A percentile compares a stretch with the other conserved stretches of the same genome.
Conservation (phyloP, 92 coral and sea anemone genomes). For the Zoanthus gigantus region DNA sequence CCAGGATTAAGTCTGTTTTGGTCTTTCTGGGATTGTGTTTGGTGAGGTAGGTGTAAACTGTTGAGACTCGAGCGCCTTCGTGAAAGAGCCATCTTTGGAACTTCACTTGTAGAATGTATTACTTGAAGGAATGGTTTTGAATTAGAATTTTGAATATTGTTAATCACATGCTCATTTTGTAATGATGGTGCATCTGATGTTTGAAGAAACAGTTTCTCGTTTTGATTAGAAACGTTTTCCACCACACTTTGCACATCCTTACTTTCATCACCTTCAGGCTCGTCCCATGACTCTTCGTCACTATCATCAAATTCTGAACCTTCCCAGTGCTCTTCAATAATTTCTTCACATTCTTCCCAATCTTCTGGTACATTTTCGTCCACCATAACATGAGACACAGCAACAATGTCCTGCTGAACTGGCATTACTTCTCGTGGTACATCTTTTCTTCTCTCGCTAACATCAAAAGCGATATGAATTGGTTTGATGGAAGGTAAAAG, state of each 20-base stretch:
- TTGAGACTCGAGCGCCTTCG: constrained; percentile 26
- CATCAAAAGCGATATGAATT: too few species aligned
- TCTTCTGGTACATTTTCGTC: not conserved
- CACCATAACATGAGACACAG: not conserved
- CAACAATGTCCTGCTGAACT: not conserved
- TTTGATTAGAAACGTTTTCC: not conserved
- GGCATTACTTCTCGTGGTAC: not conserved
- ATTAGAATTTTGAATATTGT: not conserved
- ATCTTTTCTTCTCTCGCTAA: not conserved
- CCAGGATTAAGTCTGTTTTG: constrained; percentile 26
- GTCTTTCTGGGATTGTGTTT: constrained; percentile 15
- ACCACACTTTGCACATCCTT: not conserved
- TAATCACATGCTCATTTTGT: not conserved
- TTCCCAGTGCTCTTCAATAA: not conserved
- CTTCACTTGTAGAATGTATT: not conserved
- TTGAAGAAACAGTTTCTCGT: not conserved
- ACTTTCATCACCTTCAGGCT: constrained; percentile 29
- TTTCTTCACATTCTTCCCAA: not conserved
- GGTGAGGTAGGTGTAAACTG: not conserved
- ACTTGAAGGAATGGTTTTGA: not conserved
- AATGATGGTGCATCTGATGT: not conserved
- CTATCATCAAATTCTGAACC: constrained; percentile 1
- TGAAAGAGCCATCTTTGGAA: not conserved
- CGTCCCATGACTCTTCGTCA: constrained; percentile 23
- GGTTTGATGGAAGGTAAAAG: constrained; percentile 5